phyloP scores from a whole-genome alignment of 2,113 vertebrate species.

The Platysternon megacephalum region DNA sequence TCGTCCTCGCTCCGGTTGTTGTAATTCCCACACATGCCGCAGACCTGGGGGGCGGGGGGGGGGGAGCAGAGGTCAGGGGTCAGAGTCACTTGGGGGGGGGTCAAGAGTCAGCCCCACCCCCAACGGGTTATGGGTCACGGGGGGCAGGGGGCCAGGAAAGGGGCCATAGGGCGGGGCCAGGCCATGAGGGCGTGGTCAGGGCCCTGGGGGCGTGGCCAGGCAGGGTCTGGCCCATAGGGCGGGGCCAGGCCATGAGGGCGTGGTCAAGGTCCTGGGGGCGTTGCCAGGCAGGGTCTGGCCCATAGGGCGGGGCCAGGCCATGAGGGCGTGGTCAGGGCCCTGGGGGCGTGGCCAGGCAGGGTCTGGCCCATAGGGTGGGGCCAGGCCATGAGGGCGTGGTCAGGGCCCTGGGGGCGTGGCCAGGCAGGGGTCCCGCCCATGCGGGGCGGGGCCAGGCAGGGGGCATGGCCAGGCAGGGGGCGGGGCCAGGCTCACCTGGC shows the following conservation, averaged over 20 bases:
- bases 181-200: no score
- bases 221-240: background rate
- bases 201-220: no score
- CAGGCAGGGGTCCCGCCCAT: no score
- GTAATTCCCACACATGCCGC: conserved; percentile 89
- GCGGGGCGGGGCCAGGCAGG: background rate
- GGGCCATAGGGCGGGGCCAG: background rate
- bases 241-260: background rate
- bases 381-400: background rate
- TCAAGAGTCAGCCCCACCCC: background rate
- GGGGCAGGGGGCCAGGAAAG: background rate
- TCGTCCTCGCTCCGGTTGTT: conserved; percentile 82
- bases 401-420: background rate
- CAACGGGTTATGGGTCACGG: background rate
- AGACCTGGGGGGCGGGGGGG: conserved; percentile 72
- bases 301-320: background rate
- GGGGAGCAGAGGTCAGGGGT: background rate
- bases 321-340: no score
- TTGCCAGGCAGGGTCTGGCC: no score
- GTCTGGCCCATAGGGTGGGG: background rate
- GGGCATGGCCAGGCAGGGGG: no score
- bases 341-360: no score
- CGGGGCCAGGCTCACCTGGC: conserved; percentile 74
- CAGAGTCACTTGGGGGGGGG: background rate
- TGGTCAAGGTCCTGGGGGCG: background rate